Evolutionary conservation across 2,797 vertebrate genomes (phyloP).

Genomic region (Cynodonichthys magdalenae): DNA sequence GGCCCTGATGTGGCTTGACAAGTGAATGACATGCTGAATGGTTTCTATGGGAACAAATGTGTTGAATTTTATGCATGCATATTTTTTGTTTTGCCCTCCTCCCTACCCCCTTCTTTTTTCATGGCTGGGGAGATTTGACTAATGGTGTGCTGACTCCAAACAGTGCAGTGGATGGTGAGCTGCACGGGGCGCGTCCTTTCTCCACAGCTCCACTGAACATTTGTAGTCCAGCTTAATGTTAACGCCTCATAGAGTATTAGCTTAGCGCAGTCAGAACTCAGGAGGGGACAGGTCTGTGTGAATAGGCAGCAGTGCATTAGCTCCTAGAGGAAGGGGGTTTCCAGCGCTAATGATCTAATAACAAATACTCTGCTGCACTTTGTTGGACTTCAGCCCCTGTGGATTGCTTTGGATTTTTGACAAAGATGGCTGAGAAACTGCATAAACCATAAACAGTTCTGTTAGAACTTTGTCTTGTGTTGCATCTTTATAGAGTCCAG

Average conservation of each 20-base stretch:
- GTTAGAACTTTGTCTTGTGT: constrained; percentile 16
- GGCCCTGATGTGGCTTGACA: constrained; percentile 98
- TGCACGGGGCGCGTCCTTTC: constrained; percentile 67
- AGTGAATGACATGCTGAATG: constrained; percentile 99
- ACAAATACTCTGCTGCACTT: constrained; percentile 57
- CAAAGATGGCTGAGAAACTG: constrained; percentile 39
- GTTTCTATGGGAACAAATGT: constrained; percentile 99
- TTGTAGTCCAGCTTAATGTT: constrained; percentile 75
- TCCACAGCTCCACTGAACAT: constrained; percentile 65
- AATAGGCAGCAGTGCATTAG: constrained; percentile 61
- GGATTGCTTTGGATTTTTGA: constrained; percentile 38
- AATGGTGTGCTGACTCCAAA: constrained; percentile 90
- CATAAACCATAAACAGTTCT: constrained; percentile 31
- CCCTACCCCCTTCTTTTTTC: constrained; percentile 40
- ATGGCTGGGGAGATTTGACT: constrained; percentile 92
- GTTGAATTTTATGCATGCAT: constrained; percentile 99
- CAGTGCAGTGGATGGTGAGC: constrained; percentile 67
- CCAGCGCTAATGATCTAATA: constrained; percentile 70
- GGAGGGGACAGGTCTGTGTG: constrained; percentile 59
- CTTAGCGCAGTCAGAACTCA: constrained; percentile 61
- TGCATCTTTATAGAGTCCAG: constrained; percentile 7
- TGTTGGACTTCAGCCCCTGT: constrained; percentile 45
- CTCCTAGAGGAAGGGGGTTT: constrained; percentile 49
- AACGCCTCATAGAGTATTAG: constrained; percentile 73
- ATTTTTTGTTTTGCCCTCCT: constrained; percentile 85